phyloP scores from a whole-genome alignment of 1,140 invertebrate species.

The Daktulosphaira vitifoliae region DNA sequence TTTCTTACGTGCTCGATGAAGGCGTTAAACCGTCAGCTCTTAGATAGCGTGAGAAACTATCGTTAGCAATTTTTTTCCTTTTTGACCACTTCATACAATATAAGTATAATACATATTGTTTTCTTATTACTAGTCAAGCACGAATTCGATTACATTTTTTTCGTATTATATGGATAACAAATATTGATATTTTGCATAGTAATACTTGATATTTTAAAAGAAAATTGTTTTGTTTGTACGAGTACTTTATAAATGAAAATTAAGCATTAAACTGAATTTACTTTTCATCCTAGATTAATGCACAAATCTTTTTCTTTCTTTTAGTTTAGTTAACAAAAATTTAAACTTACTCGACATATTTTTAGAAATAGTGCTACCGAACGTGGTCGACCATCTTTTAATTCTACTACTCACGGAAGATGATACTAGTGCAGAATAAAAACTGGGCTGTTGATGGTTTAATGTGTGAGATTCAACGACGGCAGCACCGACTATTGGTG shows the following conservation, averaged over 20 bases:
- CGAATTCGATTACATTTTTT: no score
- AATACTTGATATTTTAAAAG: no score
- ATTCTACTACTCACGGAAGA: background rate
- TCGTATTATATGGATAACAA: no score
- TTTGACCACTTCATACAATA: background rate
- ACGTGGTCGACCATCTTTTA: constrained; percentile 28
- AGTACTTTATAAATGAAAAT: no score
- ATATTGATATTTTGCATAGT: no score
- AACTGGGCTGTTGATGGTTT: background rate
- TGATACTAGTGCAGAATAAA: background rate
- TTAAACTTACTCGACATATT: constrained; percentile 12
- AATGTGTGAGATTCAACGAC: background rate
- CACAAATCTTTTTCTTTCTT: no score
- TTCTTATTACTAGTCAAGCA: no score
- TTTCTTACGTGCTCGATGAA: constrained; percentile 4
- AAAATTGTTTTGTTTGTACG: no score
- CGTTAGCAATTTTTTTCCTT: constrained; percentile 6
- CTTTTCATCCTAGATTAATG: no score
- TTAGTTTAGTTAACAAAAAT: no score
- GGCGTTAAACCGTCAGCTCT: constrained; percentile 11
- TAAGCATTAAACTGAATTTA: no score
- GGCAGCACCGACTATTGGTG: background rate
- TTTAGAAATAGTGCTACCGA: constrained; percentile 7
- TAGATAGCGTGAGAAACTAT: constrained; percentile 17
- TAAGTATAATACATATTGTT: no score